Evolutionary conservation across 2,113 vertebrate genomes (phyloP), one percentile per base, ranked within the genome.

Genomic region (Fulica atra): DNA sequence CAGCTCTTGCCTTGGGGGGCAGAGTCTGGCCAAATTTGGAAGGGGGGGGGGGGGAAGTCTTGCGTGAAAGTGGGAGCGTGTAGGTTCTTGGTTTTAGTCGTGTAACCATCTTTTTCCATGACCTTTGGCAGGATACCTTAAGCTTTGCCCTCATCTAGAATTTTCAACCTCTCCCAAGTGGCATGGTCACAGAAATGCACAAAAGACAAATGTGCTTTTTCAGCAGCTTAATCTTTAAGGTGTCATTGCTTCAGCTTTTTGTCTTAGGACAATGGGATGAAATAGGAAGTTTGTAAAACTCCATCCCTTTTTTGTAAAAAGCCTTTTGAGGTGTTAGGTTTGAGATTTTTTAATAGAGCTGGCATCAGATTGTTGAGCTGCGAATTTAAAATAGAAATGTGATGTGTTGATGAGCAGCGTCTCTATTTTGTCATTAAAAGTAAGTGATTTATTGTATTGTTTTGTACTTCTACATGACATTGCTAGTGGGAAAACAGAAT

Each of bases 401-500:
- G 35, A 19, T 84, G 7, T 69, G 83, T 81, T 72, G 17, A 25
- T 77, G 50, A 46, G 3, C 21, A 48, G 20, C 60, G 24, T 77
- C 60, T 56, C 5, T 57, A 33, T 81, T 90, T 46, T 25, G 6
- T 69, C 20, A 17, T 80, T 40, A 73, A 89, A 89, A 95, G 38
- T 25, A 72, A 76, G 36, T 33, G 1, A 19, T 66, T 78, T 48
- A 23, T 77, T 71, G 29, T 78, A n/a, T 15, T 57, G 4, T 28
- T 83, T 83, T 76, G 13, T 59, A 21, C n/a, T 93, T 85, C 17
- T 65, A 36, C 11, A 1, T 94, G 77, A 4, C 10, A 28, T 42
- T 94, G 89, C 76, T 97, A 99, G 99, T 96, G 99, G 99, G 66
- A 99, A 99, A 97, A 99, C 99, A 3, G 99, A 99, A 65, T 99